These are phyloP conservation scores for Eucidaris tribuloides DNA, from an alignment of 35 echinoderm and acorn worm genomes.

Conservation along the genomic window DNA sequence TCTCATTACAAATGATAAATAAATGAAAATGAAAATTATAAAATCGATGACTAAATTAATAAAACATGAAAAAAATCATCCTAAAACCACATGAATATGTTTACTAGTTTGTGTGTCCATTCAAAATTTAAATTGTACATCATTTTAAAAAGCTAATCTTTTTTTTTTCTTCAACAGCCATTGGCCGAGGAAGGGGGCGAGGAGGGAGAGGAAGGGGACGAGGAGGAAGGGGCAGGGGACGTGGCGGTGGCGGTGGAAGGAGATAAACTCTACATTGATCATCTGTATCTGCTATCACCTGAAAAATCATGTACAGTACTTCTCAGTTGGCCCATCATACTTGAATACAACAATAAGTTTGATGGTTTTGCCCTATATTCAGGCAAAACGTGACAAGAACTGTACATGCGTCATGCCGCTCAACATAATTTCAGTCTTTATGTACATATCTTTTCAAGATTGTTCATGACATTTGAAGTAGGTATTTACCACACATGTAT, in stretches of 20 bases:
- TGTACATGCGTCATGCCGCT: too few species aligned
- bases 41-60: not conserved
- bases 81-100: not conserved
- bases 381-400: too few species aligned
- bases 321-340: too few species aligned
- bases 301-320: too few species aligned
- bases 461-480: too few species aligned
- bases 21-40: not conserved
- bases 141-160: not conserved
- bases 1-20: not conserved
- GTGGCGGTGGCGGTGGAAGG: conserved; percentile 49
- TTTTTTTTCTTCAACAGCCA: conserved; percentile 50
- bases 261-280: not conserved
- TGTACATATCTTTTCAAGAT: too few species aligned
- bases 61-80: not conserved
- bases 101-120: not conserved
- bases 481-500: too few species aligned
- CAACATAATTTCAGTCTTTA: too few species aligned
- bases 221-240: conserved; percentile 54
- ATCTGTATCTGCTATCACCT: too few species aligned
- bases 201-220: conserved; percentile 61
- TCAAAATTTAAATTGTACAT: not conserved
- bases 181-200: conserved; percentile 73
- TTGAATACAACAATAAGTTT: too few species aligned
- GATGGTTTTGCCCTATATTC: too few species aligned